Base-by-base conservation (phyloP, 2,888 invertebrate genomes). In the Congeria kusceri region DNA sequence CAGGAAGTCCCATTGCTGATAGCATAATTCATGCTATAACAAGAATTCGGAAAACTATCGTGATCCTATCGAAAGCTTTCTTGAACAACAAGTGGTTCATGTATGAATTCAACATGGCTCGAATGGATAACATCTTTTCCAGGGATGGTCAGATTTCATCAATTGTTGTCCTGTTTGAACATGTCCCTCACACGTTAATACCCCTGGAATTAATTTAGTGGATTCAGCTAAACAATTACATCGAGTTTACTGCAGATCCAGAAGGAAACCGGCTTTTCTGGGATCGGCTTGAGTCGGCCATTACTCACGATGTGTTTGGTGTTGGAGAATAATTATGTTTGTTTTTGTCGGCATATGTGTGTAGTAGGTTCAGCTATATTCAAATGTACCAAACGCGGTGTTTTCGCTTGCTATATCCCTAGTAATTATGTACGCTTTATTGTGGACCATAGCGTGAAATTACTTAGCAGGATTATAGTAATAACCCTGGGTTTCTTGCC, bases 31-130 rank as follows among this genome's bases (percentile, higher is more conserved):
- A 80, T 9, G 86, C 87, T 3, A 84, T 88, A 3, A 32, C 73
- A 47, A 73, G 66, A 25, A 88, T 88, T 57, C 78, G 73, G 57
- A 86, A 86, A 56, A 87, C 85, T 0, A 65, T 89, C 3, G 74
- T 82, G 47, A 23, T 89, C 11, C 28, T 89, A 13, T 80, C 85
- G 7, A 58, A 64, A n/a, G 65, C 49, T 9, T 89, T 85, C 62
- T 27, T 87, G 9, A 20, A 64, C 5, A 86, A 85, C 57, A 67
- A 82, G n/a, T 87, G 80, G 77, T 88, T 87, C 65, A 67, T 85
- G 62, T 86, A 83, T 56, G 89, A 89, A 70, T 83, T 88, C 25
- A 77, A 85, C 23, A 86, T 85, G 75, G 86, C 87, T 0, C 39
- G 78, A 57, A 80, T 85, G 83, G 86, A 86, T 53, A 78, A 80